Evolutionary conservation across 2,888 invertebrate species (phyloP), one percentile per base, ranked within the genome.

Genomic region (Philereme transversata): DNA sequence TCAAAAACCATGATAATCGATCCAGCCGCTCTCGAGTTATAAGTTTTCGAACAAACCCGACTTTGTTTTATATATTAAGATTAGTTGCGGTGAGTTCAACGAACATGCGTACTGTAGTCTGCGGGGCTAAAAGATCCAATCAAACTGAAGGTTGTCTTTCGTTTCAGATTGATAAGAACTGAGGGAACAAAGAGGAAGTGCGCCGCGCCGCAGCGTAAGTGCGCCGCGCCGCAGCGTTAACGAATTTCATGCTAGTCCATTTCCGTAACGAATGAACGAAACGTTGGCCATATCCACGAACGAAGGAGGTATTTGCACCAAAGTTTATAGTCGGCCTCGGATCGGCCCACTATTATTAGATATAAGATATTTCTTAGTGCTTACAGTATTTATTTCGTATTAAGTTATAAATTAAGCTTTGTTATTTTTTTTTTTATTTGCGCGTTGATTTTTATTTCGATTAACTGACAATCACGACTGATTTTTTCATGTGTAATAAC

Each of bases 301-400:
- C 75, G 84, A 75, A 69, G 64, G 79, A 78, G 74, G 74, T 74
- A 83, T 77, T 79, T 79, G 83, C 84, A 89, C 90, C 90, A 90
- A 90, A 90, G 90, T 84, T 80, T 82, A 76, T 79, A 81, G 81
- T 78, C 77, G 79, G 77, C 70, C 74, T 68, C 76, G 69, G 66
- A 52, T 52, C 65, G 76, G 78, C 76, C 67, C 75, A 70, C 78
- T 79, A 76, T 64, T 74, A 59, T 69, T 78, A 75, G 65, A 70
- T 74, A 69, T 78, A 81, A 77, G 75, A 51, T 61, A 68, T 67
- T 64, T 68, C 77, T 79, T 86, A 89, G 90, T 91, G 90, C 90
- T 91, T 90, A 91, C 91, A 91, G 91, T 92, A 92, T 92, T 92
- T 92, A 90, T 90, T 90, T 89, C 75, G 81, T 84, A 80, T 85